These are phyloP conservation scores for Pipistrellus pipistrellus DNA, from an alignment of 2,797 vertebrate species.

Conservation along the genomic window DNA sequence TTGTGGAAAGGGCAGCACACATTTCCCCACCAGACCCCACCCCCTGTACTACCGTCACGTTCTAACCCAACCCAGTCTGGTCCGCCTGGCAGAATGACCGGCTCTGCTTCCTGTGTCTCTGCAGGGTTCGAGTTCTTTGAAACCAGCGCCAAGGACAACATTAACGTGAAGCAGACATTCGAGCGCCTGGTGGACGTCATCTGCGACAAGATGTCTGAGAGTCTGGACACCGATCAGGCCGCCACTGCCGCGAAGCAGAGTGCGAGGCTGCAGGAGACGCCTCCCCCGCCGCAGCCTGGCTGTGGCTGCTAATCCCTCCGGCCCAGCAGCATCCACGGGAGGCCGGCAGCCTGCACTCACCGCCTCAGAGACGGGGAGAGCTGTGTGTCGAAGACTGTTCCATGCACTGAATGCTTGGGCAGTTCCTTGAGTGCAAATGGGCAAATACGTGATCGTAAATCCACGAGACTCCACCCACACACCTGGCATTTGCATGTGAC, in stretches of 20 bases:
- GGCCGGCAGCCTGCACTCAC: slow-evolving; percentile 88
- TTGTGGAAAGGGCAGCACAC: not conserved
- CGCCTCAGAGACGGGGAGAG: slow-evolving; percentile 78
- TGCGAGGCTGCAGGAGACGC: slow-evolving; percentile 95
- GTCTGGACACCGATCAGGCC: slow-evolving; percentile 94
- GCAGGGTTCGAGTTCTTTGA: slow-evolving; percentile 99
- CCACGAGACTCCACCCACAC: slow-evolving; percentile 80
- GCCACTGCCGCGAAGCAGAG: slow-evolving; percentile 92
- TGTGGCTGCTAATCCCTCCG: slow-evolving; percentile 94
- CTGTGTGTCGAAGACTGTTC: slow-evolving; percentile 82
- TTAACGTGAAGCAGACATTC: slow-evolving; percentile 99
- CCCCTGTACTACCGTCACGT: rapidly evolving
- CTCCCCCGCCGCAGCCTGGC: slow-evolving; percentile 93
- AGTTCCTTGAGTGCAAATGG: slow-evolving; percentile 66
- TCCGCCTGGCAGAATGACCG: not conserved
- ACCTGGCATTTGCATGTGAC: slow-evolving; percentile 83
- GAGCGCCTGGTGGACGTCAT: slow-evolving; percentile 98
- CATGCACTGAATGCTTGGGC: slow-evolving; percentile 62
- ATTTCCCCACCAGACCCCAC: not conserved
- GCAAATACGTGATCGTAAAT: slow-evolving; percentile 77
- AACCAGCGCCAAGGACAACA: slow-evolving; percentile 98
- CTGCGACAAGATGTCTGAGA: slow-evolving; percentile 99
- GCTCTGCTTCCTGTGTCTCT: slow-evolving; percentile 74
- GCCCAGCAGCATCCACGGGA: slow-evolving; percentile 86
- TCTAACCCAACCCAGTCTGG: too few relatives aligned